Percentiles rank a stretch among this genome's conserved stretches.
Conservation (phyloP, 2,888 invertebrate species). For the Andrena flavipes region DNA sequence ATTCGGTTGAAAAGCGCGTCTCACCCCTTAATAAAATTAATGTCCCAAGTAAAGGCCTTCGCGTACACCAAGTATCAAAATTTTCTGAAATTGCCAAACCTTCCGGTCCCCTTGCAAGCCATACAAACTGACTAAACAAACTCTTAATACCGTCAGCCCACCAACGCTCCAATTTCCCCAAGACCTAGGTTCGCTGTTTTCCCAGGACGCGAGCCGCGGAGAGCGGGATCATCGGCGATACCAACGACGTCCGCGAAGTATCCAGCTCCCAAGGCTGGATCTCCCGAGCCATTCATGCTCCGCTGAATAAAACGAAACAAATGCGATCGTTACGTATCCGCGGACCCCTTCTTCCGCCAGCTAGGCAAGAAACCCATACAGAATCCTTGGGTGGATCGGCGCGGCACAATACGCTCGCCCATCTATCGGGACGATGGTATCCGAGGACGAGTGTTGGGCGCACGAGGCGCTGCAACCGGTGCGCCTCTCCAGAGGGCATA, state of each 20-base stretch:
- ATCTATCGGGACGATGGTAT: slow-evolving; percentile 11
- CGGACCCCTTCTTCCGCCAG: slow-evolving; percentile 34
- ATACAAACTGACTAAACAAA: too few species aligned
- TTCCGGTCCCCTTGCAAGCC: too few species aligned
- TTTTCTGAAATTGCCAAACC: too few species aligned
- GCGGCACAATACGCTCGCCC: slow-evolving; percentile 31
- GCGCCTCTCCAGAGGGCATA: slow-evolving; percentile 66
- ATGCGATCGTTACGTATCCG: slow-evolving; percentile 47
- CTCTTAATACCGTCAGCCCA: background rate
- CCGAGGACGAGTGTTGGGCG: slow-evolving; percentile 34
- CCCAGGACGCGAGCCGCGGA: background rate
- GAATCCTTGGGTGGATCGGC: slow-evolving; percentile 8
- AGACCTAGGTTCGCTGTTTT: background rate
- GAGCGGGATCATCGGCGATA: slow-evolving; percentile 29
- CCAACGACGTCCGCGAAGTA: slow-evolving; percentile 16
- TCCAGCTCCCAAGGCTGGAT: slow-evolving; percentile 25
- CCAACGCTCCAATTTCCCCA: background rate
- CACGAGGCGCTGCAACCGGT: slow-evolving; percentile 55
- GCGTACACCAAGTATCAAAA: too few species aligned
- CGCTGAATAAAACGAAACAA: slow-evolving; percentile 51
- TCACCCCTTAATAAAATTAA: too few species aligned
- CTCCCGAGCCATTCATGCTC: slow-evolving; percentile 44
- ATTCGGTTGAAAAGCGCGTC: too few species aligned
- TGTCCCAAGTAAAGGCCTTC: too few species aligned
- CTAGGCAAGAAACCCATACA: slow-evolving; percentile 38